A percentile compares a stretch with the other conserved stretches of the same genome.
Conservation (phyloP, 2,888 invertebrate genomes). For the Nemoura dubitans region DNA sequence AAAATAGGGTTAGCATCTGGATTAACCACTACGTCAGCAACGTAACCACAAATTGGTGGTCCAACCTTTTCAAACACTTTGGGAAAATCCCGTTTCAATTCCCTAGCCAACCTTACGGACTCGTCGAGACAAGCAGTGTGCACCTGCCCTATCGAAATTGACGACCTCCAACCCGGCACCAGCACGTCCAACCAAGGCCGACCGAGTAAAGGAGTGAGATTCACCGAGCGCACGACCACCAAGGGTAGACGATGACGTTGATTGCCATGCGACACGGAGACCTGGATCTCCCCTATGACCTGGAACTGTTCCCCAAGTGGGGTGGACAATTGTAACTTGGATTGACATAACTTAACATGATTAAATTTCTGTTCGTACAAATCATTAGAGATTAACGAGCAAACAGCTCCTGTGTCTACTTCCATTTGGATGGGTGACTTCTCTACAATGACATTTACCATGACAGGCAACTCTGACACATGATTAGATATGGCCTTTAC, state of each 20-base stretch:
- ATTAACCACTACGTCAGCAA: background rate
- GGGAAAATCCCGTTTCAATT: background rate
- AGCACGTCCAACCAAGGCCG: background rate
- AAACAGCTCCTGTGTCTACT: background rate
- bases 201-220: background rate
- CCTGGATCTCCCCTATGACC: background rate
- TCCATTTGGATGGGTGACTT: background rate
- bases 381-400: background rate
- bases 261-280: background rate
- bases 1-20: background rate
- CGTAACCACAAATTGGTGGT: background rate
- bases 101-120: too few species aligned
- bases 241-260: background rate
- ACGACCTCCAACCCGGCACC: background rate
- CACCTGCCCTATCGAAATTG: background rate
- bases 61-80: background rate
- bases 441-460: background rate
- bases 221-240: background rate
- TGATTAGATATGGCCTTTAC: too few species aligned
- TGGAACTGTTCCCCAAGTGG: too few species aligned
- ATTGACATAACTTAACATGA: too few species aligned
- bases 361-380: too few species aligned
- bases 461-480: background rate
- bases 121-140: background rate
- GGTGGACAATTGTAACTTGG: too few species aligned